Evolutionary conservation across 2,797 vertebrate genomes (phyloP).

Genomic region (Apodemus agrarius): DNA sequence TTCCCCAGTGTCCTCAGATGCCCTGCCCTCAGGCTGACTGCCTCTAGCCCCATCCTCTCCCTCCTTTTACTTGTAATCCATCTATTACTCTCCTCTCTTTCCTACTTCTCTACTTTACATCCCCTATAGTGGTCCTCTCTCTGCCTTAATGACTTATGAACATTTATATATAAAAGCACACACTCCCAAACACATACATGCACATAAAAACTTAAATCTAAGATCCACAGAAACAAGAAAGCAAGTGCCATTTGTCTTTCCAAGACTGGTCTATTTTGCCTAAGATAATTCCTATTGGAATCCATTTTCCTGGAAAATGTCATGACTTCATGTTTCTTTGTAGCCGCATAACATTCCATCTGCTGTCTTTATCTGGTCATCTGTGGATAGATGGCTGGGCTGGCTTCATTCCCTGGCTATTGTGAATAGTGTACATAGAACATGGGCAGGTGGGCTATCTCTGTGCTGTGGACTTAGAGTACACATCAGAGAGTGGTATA

Average conservation of each 20-base stretch:
- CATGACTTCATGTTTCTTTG: not conserved
- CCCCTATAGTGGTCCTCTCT: no score
- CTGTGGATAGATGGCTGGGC: not conserved
- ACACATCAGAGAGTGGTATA: not conserved
- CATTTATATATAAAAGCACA: not conserved
- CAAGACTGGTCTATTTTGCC: not conserved
- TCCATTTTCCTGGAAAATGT: not conserved
- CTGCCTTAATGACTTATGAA: not conserved
- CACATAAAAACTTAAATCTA: not conserved
- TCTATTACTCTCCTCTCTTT: not conserved
- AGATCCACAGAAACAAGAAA: not conserved
- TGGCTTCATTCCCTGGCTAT: not conserved
- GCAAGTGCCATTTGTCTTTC: not conserved
- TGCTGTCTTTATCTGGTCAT: not conserved
- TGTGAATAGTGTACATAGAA: not conserved
- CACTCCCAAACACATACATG: not conserved
- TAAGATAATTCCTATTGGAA: not conserved
- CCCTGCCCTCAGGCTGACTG: not conserved
- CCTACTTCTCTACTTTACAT: no score
- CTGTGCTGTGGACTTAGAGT: not conserved
- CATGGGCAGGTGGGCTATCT: not conserved
- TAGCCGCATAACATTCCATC: not conserved
- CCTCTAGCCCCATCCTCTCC: not conserved
- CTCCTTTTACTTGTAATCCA: not conserved
- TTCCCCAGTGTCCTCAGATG: not conserved